phyloP scores from a whole-genome alignment of 2,888 invertebrate genomes.

The Meteorus cinctellus region DNA sequence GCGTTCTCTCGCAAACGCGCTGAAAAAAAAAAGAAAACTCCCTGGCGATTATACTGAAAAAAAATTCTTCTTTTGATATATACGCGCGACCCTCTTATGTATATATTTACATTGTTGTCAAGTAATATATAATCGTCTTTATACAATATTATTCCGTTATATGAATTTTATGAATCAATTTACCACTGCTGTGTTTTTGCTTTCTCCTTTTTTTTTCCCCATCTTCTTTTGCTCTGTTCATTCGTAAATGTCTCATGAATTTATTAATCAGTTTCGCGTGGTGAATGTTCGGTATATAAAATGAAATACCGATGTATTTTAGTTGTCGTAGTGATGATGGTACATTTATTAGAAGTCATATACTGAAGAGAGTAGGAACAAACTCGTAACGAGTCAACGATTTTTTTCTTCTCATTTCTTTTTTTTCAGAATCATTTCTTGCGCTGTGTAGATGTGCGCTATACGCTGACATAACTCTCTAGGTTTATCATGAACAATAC shows the following conservation, averaged over 20 bases:
- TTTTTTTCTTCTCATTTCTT: conserved; percentile 31
- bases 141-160: conserved; percentile 18
- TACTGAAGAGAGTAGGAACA: background rate
- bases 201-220: too few relatives aligned
- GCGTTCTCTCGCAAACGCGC: conserved; percentile 49
- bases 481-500: conserved; percentile 72
- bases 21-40: conserved; percentile 61
- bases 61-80: conserved; percentile 65
- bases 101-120: conserved; percentile 20
- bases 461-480: conserved; percentile 51
- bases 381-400: conserved; percentile 58
- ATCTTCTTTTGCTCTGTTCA: background rate
- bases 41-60: conserved; percentile 56
- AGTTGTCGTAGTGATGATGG: background rate
- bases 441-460: background rate
- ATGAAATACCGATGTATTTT: background rate
- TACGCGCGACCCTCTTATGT: conserved; percentile 43
- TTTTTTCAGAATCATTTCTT: conserved; percentile 55
- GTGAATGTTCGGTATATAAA: background rate
- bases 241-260: conserved; percentile 25
- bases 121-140: conserved; percentile 24
- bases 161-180: background rate
- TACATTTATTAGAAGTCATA: conserved; percentile 21
- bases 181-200: background rate
- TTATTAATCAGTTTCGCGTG: conserved; percentile 26